Percentiles rank a stretch among this genome's conserved stretches.
Evolutionary conservation across 2,113 vertebrate species (phyloP).

Genomic region (Myotis davidii): DNA sequence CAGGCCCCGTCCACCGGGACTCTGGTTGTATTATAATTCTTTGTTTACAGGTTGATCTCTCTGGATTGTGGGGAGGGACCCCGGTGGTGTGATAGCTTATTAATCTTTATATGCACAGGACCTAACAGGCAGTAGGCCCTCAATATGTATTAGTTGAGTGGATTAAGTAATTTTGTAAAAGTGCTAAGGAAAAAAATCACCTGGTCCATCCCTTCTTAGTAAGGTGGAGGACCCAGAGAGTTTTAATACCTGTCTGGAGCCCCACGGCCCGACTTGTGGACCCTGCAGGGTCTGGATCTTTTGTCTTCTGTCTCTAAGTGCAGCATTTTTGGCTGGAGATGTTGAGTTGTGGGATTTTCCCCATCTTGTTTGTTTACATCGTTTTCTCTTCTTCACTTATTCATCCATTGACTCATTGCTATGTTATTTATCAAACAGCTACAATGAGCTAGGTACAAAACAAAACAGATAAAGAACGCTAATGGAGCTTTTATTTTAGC

Average conservation of each 20-base stretch:
- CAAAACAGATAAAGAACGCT: constrained; percentile 22
- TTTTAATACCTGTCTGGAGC: not conserved
- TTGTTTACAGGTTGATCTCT: not conserved
- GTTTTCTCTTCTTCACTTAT: not conserved
- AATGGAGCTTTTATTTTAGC: constrained; percentile 47
- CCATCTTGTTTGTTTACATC: not conserved
- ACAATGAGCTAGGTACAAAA: not conserved
- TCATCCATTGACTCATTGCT: constrained; percentile 5
- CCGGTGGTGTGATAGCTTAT: not conserved
- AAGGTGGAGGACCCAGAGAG: not conserved
- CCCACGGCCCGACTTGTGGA: not conserved
- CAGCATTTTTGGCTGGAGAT: not conserved
- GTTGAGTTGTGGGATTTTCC: not conserved
- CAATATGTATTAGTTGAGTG: not conserved
- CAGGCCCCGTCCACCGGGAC: no score
- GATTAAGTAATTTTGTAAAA: constrained; percentile 2
- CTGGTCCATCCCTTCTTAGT: not conserved
- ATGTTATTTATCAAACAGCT: constrained; percentile 39
- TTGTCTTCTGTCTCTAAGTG: not conserved
- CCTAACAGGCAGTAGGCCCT: not conserved
- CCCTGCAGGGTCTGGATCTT: not conserved
- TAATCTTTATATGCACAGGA: not conserved
- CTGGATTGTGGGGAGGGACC: not conserved
- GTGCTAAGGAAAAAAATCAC: not conserved
- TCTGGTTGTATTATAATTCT: not conserved